Percentiles rank a stretch among this genome's conserved stretches.
These are phyloP conservation scores for Herpetotheres cachinnans DNA, from an alignment of 2,113 vertebrate genomes.

Conservation along the genomic window DNA sequence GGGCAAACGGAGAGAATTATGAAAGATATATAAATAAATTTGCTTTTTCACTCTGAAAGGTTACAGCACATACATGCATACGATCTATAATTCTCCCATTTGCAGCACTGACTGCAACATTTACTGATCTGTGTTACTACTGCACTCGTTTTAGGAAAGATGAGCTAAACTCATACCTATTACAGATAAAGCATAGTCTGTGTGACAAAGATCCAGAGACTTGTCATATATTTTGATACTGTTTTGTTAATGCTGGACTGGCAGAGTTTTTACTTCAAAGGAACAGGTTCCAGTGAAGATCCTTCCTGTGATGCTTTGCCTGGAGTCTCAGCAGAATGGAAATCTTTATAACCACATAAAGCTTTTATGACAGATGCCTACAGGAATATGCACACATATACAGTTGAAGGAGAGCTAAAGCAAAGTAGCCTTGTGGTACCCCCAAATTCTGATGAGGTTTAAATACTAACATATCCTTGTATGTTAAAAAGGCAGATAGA, in stretches of 20 bases:
- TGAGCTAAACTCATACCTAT: not conserved
- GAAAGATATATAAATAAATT: slow-evolving; percentile 52
- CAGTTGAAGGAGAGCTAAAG: not conserved
- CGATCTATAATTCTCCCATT: slow-evolving; percentile 21
- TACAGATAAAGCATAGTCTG: not conserved
- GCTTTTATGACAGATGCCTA: slow-evolving; percentile 12
- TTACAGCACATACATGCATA: slow-evolving; percentile 15
- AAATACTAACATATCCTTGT: not conserved
- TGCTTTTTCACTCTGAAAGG: slow-evolving; percentile 37
- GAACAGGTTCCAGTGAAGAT: not conserved
- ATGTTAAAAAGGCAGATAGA: not conserved
- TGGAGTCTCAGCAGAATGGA: not conserved
- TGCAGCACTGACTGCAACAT: slow-evolving; percentile 4
- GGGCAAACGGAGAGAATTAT: slow-evolving; percentile 23
- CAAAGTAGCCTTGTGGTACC: not conserved
- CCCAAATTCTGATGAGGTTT: not conserved
- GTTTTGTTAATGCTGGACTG: slow-evolving; percentile 2
- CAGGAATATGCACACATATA: not conserved
- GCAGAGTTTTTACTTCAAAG: slow-evolving; percentile 17
- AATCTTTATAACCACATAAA: slow-evolving; percentile 10
- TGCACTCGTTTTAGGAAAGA: not conserved
- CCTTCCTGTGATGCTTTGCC: not conserved
- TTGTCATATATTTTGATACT: slow-evolving; percentile 1
- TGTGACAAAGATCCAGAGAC: not conserved
- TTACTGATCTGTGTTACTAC: slow-evolving; percentile 2